A percentile compares a stretch with the other conserved stretches of the same genome.
Conservation (phyloP, 2,888 invertebrate species). For the Pterostichus niger region DNA sequence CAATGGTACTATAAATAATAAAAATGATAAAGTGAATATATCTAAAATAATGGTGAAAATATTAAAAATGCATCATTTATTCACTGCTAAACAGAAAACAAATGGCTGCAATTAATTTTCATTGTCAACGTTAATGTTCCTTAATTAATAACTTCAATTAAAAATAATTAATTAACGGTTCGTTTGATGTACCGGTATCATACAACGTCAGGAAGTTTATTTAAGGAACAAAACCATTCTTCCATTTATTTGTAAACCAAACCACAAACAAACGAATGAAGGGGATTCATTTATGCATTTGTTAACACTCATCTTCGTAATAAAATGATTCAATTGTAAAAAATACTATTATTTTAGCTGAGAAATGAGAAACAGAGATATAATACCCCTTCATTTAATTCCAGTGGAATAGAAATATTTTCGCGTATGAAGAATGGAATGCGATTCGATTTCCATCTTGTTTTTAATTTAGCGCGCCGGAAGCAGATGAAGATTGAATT, state of each 20-base stretch:
- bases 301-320: neutral
- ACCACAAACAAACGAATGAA: slow-evolving; percentile 17
- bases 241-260: slow-evolving; percentile 13
- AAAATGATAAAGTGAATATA: neutral
- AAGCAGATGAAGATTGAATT: neutral
- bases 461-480: neutral
- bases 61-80: slow-evolving; percentile 22
- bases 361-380: neutral
- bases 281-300: neutral
- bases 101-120: slow-evolving; percentile 34
- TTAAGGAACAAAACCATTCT: slow-evolving; percentile 18
- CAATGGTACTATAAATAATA: too few relatives aligned
- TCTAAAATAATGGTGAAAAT: neutral
- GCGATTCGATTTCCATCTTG: neutral
- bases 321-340: neutral
- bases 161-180: slow-evolving; percentile 42
- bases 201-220: slow-evolving; percentile 12
- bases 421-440: neutral
- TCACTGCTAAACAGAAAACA: slow-evolving; percentile 3
- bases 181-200: slow-evolving; percentile 40
- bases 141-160: slow-evolving; percentile 48
- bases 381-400: neutral
- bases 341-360: neutral
- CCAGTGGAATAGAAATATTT: neutral
- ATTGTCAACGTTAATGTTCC: slow-evolving; percentile 41